Base-by-base conservation (phyloP, 2,113 vertebrate genomes). In the Leuciscus idus region DNA sequence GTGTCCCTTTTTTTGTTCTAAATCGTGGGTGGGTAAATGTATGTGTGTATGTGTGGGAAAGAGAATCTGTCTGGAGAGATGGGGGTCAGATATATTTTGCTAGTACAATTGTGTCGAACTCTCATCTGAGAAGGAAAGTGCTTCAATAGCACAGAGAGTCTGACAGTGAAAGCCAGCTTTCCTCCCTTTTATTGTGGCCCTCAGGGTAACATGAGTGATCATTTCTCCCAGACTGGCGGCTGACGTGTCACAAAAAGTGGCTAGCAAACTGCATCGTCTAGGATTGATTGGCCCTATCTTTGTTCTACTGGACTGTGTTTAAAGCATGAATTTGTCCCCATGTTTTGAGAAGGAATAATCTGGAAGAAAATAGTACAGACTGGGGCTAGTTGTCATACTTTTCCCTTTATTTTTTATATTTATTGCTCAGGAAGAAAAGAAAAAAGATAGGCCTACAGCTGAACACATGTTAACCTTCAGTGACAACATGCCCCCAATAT, bases 1-100 rank as follows among this genome's bases (percentile, higher is more conserved):
- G 66, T 85, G 59, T 15, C 21, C 68, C 55, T 28, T 83, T 39
- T 28, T 36, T 57, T 8, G 30, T 17, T 30, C 2, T 33, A 3
- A 74, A 13, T 6, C 55, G 13, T 80, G 28, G n/a, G 39, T 62
- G 78, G 74, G 61, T 48, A 57, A 61, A 21, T 85, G 28, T 79
- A 26, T 74, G 55, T 73, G 55, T 73, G 64, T 73, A 6, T 86
- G 12, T 85, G 33, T 66, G 30, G 33, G 13, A 57, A 19, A 70
- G 15, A 30, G 9, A 30, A 1, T 61, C 30, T 73, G 83, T 76
- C 73, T 85, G 84, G 61, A 79, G 75, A 78, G 61, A 78, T 55
- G 75, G 48, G 75, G 59, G 73, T 85, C 75, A 85, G 75, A 85
- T 85, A 85, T 9, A 78, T 85, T 79, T 79, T 85, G 64, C 30